phyloP scores from a whole-genome alignment of 2,888 invertebrate species.

The Scaptomyza flava region DNA sequence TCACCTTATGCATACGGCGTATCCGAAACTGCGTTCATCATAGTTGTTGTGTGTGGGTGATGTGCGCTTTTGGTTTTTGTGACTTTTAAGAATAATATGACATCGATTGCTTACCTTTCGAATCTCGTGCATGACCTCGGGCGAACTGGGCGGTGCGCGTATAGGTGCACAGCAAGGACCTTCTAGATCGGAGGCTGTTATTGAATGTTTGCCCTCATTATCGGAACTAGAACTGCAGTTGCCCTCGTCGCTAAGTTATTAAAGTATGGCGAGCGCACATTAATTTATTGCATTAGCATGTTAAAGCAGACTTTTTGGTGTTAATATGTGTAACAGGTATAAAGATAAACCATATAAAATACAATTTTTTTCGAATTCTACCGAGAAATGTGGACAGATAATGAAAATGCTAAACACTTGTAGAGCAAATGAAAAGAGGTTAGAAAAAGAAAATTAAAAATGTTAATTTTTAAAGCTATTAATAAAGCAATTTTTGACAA shows the following conservation, averaged over 20 bases:
- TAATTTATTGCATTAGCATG: background rate
- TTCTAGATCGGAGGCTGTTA: slow-evolving; percentile 81
- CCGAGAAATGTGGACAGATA: no score
- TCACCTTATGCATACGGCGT: slow-evolving; percentile 77
- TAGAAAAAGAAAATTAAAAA: no score
- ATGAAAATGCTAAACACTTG: no score
- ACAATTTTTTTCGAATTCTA: no score
- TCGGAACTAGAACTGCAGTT: slow-evolving; percentile 90
- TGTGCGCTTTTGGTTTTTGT: slow-evolving; percentile 2
- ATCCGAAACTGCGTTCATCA: slow-evolving; percentile 71
- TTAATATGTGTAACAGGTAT: background rate
- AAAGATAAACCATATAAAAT: background rate
- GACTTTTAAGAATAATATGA: background rate
- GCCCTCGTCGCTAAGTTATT: slow-evolving; percentile 89
- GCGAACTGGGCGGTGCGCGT: slow-evolving; percentile 90
- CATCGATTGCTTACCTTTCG: slow-evolving; percentile 73
- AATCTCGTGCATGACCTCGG: slow-evolving; percentile 85
- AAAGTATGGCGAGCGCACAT: slow-evolving; percentile 6
- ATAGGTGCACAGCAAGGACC: slow-evolving; percentile 84
- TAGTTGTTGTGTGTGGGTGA: background rate
- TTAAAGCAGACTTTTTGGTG: background rate
- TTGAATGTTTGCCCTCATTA: slow-evolving; percentile 85
- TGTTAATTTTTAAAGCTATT: no score
- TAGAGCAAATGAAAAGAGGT: no score
- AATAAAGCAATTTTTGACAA: no score